Base-by-base conservation (phyloP, 2,113 vertebrate species). In the Nanorana parkeri region DNA sequence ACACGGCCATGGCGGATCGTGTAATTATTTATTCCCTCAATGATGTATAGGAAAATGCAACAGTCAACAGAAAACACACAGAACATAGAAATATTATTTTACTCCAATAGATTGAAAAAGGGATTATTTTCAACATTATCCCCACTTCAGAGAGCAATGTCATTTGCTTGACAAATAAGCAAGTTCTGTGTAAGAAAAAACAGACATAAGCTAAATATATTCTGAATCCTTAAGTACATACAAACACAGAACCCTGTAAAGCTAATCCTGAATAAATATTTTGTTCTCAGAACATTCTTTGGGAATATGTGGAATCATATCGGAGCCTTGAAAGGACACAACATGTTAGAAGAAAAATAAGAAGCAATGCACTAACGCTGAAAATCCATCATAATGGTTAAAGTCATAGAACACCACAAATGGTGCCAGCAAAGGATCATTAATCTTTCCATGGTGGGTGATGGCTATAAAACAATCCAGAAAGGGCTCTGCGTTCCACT, bases 361-460 rank as follows among this genome's bases (percentile, higher is more conserved):
- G 71, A 74, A 3, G 19, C 52, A 41, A 60, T 32, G 13, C 51
- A 56, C 69, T 68, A 13, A 68, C 67, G 2, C n/a, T 55, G 69
- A 72, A 71, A 20, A 73, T 73, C 71, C 26, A 73, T 73, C 71
- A 73, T 73, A 26, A 19, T 56, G 47, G 52, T 73, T 73, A 73
- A 73, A 73, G 71, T 73, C 28, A 58, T 58, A 73, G 71, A 56
- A 56, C 54, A 73, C 54, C 71, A 73, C 71, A 73, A 73, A 73
- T 19, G 36, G 36, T 60, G 28, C 54, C 54, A 16, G 71, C 1
- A 58, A 32, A 20, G 52, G 24, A 54, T 73, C 71, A 73, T 73
- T 73, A 73, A 73, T 73, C 71, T 73, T 58, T 58, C 28, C 71
- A 73, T 73, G 24, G 71, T 73, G 71, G 71, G 71, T 58, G 71